These are phyloP conservation scores for Holothuria glaberrima DNA, from an alignment of 35 echinoderm and acorn worm species.

Conservation along the genomic window DNA sequence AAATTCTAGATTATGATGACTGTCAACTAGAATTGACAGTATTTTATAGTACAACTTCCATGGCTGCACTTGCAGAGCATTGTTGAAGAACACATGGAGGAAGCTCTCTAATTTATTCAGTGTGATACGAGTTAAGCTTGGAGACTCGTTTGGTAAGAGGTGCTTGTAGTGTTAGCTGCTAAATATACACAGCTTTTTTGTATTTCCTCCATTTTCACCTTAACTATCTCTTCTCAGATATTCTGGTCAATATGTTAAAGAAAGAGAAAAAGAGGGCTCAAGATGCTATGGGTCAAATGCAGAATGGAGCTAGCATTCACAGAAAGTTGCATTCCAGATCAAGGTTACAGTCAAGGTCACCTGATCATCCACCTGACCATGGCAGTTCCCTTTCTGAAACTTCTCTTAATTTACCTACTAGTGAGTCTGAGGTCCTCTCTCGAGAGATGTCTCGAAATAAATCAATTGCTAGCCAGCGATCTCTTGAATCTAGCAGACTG, in stretches of 20 bases:
- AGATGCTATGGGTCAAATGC: slow-evolving; percentile 77
- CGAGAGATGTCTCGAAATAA: background rate
- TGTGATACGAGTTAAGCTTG: too few species aligned
- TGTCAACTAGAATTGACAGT: too few species aligned
- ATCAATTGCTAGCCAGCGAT: slow-evolving; percentile 10
- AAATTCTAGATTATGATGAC: too few species aligned
- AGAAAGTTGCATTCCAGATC: slow-evolving; percentile 1
- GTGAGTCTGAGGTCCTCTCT: background rate
- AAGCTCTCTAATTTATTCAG: too few species aligned
- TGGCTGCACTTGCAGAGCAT: too few species aligned
- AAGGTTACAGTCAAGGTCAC: background rate
- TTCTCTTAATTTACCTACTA: background rate
- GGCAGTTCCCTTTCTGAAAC: slow-evolving; percentile 16
- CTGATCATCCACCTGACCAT: background rate
- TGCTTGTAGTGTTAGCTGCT: too few species aligned
- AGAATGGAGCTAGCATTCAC: background rate
- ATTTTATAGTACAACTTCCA: too few species aligned
- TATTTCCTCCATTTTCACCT: background rate
- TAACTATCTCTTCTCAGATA: slow-evolving; percentile 60
- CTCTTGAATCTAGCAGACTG: slow-evolving; percentile 1
- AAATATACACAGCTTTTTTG: too few species aligned
- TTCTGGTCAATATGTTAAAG: slow-evolving; percentile 98
- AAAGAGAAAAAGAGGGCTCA: slow-evolving; percentile 98
- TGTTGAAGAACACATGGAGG: too few species aligned
- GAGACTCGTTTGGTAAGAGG: too few species aligned